Evolutionary conservation across 2,888 invertebrate species (phyloP), one percentile per base, ranked within the genome.

Genomic region (Callinectes sapidus): DNA sequence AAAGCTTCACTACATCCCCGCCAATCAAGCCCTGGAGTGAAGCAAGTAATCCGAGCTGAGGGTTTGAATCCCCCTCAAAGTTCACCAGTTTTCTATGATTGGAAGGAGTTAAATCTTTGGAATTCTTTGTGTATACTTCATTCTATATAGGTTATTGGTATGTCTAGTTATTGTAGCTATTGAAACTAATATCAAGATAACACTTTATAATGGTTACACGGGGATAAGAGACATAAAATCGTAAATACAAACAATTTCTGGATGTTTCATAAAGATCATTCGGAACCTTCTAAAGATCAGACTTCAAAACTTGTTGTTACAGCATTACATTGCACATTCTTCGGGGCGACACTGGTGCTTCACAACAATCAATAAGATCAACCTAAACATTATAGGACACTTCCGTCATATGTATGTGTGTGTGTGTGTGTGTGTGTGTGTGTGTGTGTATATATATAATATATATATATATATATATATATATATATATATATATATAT

Each of bases 41-140:
- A 81, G 81, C 81, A 81, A 81, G 35, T 5, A 32, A 35, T 32
- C 35, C 81, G 81, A 81, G 32, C 81, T 35, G 13, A 13, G 32
- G 35, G 35, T 81, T 81, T 81, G 81, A 81, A 35, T 35, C 16
- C 71, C n/a, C 23, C 32, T 35, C 71, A 18, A 81, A 81, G 81
- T 81, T 81, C 81, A 81, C 35, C 81, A 81, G 81, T 81, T 81
- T 81, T 35, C 35, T 35, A 81, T 81, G 81, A 81, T 81, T 32
- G 13, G 10, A 77, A 77, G 13, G 13, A 35, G 35, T 81, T 81
- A 71, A 10, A 61, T 71, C 13, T 13, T 71, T 28, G 10, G 10
- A 71, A 28, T 28, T n/a, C 28, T 28, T 1, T 2, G 28, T n/a
- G n/a, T 28, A n/a, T 28, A 10, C 28, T 71, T 71, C 55, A 3